phyloP scores from a whole-genome alignment of 2,113 vertebrate genomes.

The Leptobrachium ailaonicum region DNA sequence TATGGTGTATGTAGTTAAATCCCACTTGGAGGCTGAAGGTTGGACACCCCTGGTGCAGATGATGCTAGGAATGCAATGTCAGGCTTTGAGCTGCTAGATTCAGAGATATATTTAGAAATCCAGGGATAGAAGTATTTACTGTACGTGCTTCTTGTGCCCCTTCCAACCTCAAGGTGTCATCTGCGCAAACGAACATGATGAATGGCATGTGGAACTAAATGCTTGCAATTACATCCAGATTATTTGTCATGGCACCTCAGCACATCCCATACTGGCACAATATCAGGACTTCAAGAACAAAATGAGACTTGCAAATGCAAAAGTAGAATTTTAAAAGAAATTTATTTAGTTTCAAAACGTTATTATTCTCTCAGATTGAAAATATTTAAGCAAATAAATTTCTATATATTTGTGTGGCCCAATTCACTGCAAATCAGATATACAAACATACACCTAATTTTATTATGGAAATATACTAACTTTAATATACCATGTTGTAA shows the following conservation, averaged over 20 bases:
- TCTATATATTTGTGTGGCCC: too few species aligned
- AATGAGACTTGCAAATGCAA: too few species aligned
- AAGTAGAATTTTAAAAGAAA: too few species aligned
- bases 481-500: too few species aligned
- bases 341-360: too few species aligned
- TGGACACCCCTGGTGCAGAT: background rate
- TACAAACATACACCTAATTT: too few species aligned
- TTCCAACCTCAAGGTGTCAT: background rate
- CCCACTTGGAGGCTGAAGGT: too few species aligned
- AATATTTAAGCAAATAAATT: too few species aligned
- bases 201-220: background rate
- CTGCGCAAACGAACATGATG: slow-evolving; percentile 28
- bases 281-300: background rate
- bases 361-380: too few species aligned
- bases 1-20: too few species aligned
- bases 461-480: too few species aligned
- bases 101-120: slow-evolving; percentile 8
- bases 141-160: background rate
- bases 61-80: background rate
- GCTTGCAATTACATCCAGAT: slow-evolving; percentile 6
- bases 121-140: background rate
- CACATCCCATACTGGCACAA: background rate
- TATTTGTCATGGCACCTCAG: background rate
- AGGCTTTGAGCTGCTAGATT: background rate
- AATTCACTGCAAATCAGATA: too few species aligned